Evolutionary conservation across 2,797 vertebrate species (phyloP), one percentile per base, ranked within the genome.

Genomic region (Hydrocynus forskahlii): DNA sequence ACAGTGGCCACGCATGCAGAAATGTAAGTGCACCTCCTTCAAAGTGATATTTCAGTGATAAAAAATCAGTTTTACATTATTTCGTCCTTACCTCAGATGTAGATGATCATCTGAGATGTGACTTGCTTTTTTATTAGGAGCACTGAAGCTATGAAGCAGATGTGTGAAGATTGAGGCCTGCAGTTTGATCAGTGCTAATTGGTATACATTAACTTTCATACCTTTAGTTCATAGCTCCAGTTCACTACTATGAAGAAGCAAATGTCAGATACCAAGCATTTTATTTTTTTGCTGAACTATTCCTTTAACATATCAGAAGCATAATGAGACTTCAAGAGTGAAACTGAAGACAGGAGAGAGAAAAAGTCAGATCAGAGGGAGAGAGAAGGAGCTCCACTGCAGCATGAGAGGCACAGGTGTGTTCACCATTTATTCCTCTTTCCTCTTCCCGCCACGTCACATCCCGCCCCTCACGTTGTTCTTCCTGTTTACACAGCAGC

Each of bases 401-500:
- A 50, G 23, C 17, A 29, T 57, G 19, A 57, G 19, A 59, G 57
- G 8, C 23, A 79, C 79, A 80, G 76, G 81, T 83, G 73, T 68
- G 60, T 70, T 62, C 52, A 69, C 59, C n/a, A 25, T 64, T 55
- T 50, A 73, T 55, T 85, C 76, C 85, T 75, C 82, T 64, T 59
- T 23, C 63, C 66, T 74, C 67, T 50, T 35, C 72, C 71, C 85
- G 69, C 59, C 79, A 81, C 87, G 40, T 80, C 76, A 87, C 68
- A 80, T 69, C 78, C 13, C 78, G 72, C 78, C 57, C 85, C 83
- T 86, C 87, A 87, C 88, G 88, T 84, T 83, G 87, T 73, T 63
- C 43, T 92, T 94, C 92, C 92, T 94, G 93, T 94, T 94, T 93
- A 93, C 90, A 86, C 80, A 80, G 83, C 75, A 76, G 86, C 86